These are phyloP conservation scores for Podilymbus podiceps DNA, from an alignment of 2,113 vertebrate genomes.

Conservation along the genomic window DNA sequence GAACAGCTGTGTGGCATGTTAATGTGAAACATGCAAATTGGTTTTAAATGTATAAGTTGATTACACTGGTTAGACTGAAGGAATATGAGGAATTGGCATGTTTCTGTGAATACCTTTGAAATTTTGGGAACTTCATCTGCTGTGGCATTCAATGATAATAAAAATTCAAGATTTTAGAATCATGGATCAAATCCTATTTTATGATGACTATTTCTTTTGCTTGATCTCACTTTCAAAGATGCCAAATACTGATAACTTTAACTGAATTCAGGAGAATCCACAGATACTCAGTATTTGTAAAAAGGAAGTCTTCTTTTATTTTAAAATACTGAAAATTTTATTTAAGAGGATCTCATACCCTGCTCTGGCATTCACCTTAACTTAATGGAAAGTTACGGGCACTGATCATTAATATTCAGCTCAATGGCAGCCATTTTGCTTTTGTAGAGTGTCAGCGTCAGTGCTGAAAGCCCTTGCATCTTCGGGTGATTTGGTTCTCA, in stretches of 20 bases:
- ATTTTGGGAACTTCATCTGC: background rate
- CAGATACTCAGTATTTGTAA: background rate
- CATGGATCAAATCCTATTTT: background rate
- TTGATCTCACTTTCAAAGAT: background rate
- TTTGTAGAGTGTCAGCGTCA: background rate
- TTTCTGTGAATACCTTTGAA: constrained; percentile 5
- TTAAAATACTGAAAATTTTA: background rate
- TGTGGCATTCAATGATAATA: background rate
- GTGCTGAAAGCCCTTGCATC: background rate
- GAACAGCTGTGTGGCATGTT: constrained; percentile 21
- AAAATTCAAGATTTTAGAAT: background rate
- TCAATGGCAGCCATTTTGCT: background rate
- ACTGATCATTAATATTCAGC: background rate
- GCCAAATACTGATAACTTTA: background rate
- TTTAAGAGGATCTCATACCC: background rate
- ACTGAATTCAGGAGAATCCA: background rate
- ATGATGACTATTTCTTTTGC: background rate
- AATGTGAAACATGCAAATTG: constrained; percentile 2
- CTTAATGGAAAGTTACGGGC: background rate
- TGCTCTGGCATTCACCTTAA: background rate
- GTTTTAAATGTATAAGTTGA: background rate
- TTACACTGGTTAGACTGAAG: background rate
- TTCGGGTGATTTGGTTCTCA: background rate
- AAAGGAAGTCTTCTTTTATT: background rate
- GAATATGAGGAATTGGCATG: background rate